Conservation (phyloP, 92 coral and sea anemone species). For the Heliopora coerulea region DNA sequence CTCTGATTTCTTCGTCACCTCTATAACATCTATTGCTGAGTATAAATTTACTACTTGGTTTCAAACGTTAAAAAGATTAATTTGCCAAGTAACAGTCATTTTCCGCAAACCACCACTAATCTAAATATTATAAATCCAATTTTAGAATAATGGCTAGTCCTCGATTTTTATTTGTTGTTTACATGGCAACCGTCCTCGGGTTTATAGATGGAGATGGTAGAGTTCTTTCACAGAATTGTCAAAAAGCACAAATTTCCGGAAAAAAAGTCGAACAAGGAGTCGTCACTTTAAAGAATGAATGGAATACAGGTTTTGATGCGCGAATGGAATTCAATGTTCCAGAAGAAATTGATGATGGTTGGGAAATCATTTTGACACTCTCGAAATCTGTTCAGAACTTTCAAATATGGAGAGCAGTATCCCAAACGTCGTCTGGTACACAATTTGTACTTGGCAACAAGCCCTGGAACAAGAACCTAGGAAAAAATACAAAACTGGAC, state of each 20-base stretch:
- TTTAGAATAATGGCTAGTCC: neutral
- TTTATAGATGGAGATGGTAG: neutral
- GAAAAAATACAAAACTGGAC: neutral
- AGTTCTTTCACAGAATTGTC: neutral
- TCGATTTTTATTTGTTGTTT: neutral
- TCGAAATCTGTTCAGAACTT: slow-evolving; percentile 33
- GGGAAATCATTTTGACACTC: slow-evolving; percentile 52
- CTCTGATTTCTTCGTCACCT: too few species aligned
- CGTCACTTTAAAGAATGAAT: neutral
- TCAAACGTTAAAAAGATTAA: too few species aligned
- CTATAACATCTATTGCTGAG: too few species aligned
- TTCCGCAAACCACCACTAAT: too few species aligned
- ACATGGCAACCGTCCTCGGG: neutral
- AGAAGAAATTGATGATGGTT: slow-evolving; percentile 50
- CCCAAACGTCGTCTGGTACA: slow-evolving; percentile 20
- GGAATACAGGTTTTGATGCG: slow-evolving; percentile 42
- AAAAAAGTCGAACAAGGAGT: neutral
- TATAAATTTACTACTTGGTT: too few species aligned
- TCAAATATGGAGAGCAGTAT: slow-evolving; percentile 40
- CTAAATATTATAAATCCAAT: too few species aligned
- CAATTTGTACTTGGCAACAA: slow-evolving; percentile 33
- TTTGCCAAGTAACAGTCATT: too few species aligned
- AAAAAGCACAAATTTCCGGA: neutral
- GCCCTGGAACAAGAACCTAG: slow-evolving; percentile 48
- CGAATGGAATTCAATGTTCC: slow-evolving; percentile 33